Percentiles rank a stretch among this genome's conserved stretches.
Evolutionary conservation across 23 tunicate genomes (phyloP).

Genomic region (Clavelina lepadiformis): DNA sequence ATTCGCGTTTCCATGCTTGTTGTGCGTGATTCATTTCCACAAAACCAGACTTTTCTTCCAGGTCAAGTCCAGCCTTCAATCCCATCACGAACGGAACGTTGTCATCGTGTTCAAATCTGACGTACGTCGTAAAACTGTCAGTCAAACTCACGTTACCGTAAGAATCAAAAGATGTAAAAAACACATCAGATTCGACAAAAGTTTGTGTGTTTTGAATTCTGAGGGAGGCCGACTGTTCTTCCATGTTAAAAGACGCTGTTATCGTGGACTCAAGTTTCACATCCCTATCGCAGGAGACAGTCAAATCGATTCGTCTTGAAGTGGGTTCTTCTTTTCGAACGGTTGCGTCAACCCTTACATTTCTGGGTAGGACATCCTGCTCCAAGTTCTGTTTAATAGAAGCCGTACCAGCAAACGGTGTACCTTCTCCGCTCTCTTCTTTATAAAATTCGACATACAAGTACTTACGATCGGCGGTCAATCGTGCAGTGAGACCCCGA

Average conservation of each 20-base stretch:
- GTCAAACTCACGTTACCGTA: constrained; percentile 17
- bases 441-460: not conserved
- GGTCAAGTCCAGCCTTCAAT: constrained; percentile 13
- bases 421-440: not conserved
- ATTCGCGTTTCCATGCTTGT: constrained; percentile 8
- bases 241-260: not conserved
- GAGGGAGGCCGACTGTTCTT: constrained; percentile 2
- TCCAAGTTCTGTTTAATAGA: not conserved
- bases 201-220: constrained; percentile 14
- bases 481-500: constrained; percentile 5
- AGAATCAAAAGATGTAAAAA: constrained; percentile 7
- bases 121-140: not conserved
- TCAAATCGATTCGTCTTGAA: not conserved
- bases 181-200: constrained; percentile 17
- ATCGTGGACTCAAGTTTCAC: constrained; percentile 14
- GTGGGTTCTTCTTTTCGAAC: not conserved
- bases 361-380: constrained; percentile 1
- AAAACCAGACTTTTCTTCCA: constrained; percentile 5
- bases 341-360: not conserved
- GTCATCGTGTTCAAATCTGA: not conserved
- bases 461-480: constrained; percentile 1
- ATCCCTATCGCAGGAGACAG: constrained; percentile 10
- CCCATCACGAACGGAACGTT: constrained; percentile 3
- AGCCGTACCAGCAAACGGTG: not conserved
- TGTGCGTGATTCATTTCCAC: constrained; percentile 24